These are phyloP conservation scores for Rhabditophanes sp. DNA, from an alignment of 2,888 invertebrate species.

Conservation along the genomic window DNA sequence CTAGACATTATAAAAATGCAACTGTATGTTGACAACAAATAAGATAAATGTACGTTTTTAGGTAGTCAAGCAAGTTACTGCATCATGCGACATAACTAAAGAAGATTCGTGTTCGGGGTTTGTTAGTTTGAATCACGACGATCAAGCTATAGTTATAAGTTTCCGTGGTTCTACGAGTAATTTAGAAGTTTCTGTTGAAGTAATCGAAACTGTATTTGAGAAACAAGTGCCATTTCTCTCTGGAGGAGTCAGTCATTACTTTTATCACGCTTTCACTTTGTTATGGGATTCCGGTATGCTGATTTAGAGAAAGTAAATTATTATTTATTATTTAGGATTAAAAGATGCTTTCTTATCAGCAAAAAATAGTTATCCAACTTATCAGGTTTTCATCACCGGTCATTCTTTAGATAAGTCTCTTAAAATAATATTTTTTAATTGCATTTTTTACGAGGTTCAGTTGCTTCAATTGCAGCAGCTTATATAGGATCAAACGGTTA, in stretches of 20 bases:
- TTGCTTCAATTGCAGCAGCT: conserved; percentile 7
- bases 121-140: too few relatives aligned
- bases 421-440: conserved; percentile 1
- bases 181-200: conserved; percentile 21
- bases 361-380: conserved; percentile 18
- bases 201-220: conserved; percentile 16
- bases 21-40: conserved; percentile 13
- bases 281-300: conserved; percentile 25
- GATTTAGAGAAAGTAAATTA: conserved; percentile 17
- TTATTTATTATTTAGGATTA: conserved; percentile 32
- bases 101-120: too few relatives aligned
- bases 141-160: too few relatives aligned
- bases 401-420: conserved; percentile 8
- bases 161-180: too few relatives aligned
- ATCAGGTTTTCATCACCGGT: conserved; percentile 20
- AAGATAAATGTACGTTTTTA: too few relatives aligned
- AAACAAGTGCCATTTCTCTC: conserved; percentile 5
- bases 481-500: too few relatives aligned
- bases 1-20: conserved; percentile 15
- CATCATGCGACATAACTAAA: too few relatives aligned
- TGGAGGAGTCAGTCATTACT: conserved; percentile 29
- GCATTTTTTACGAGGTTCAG: conserved; percentile 4
- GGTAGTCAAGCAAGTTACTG: too few relatives aligned
- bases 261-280: conserved; percentile 24
- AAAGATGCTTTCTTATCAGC: conserved; percentile 17